These are phyloP conservation scores for Ammodytes marinus DNA, from an alignment of 2,113 vertebrate genomes.

Conservation along the genomic window DNA sequence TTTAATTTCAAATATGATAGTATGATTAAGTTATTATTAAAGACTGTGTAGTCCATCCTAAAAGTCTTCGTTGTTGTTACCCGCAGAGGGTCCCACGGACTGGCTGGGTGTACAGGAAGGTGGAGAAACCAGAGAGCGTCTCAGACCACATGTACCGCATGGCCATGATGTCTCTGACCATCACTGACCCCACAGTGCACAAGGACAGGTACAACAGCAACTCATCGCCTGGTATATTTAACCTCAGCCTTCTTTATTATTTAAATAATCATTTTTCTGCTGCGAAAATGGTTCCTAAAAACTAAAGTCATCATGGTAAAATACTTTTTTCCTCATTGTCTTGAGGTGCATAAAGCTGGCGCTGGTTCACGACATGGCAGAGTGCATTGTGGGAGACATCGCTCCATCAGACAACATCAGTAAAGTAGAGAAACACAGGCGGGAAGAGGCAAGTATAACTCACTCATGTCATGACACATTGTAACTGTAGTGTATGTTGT, in stretches of 20 bases:
- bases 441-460: slow-evolving; percentile 88
- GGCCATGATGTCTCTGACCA: slow-evolving; percentile 95
- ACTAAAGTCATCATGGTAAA: not conserved
- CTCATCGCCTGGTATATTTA: not conserved
- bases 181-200: slow-evolving; percentile 89
- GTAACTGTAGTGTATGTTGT: too few relatives aligned
- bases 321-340: not conserved
- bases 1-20: too few relatives aligned
- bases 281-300: not conserved
- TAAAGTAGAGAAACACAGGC: slow-evolving; percentile 94
- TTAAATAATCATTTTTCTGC: not conserved
- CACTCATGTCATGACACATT: not conserved
- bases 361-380: slow-evolving; percentile 97
- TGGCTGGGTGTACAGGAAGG: slow-evolving; percentile 94
- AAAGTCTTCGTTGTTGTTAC: not conserved
- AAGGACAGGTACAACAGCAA: slow-evolving; percentile 88
- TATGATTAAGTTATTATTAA: too few relatives aligned
- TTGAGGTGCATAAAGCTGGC: slow-evolving; percentile 93
- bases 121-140: slow-evolving; percentile 93
- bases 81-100: slow-evolving; percentile 91
- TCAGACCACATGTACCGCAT: slow-evolving; percentile 99
- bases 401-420: slow-evolving; percentile 96
- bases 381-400: slow-evolving; percentile 98
- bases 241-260: not conserved
- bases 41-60: too few relatives aligned